Conservation (phyloP, 2,113 vertebrate species). For the Pundamilia nyererei region DNA sequence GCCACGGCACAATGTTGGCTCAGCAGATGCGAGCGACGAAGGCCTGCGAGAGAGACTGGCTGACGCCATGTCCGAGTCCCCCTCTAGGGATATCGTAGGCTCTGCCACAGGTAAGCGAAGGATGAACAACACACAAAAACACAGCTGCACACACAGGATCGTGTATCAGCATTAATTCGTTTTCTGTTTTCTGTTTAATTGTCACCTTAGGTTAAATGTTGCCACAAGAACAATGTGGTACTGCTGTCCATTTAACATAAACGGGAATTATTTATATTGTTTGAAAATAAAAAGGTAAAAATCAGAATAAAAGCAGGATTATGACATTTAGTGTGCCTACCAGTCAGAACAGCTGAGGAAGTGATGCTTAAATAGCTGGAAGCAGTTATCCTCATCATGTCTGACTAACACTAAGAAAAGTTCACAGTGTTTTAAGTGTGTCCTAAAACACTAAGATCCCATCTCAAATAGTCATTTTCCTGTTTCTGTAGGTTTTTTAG, state of each 20-base stretch:
- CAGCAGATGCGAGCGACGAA: slow-evolving; percentile 87
- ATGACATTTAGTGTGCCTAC: not conserved
- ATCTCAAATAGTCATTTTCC: not conserved
- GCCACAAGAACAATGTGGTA: not conserved
- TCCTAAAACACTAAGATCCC: not conserved
- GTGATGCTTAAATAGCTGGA: not conserved
- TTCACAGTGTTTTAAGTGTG: not conserved
- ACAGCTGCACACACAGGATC: not conserved
- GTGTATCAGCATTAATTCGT: not conserved
- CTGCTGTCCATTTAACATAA: not conserved
- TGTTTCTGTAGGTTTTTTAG: not conserved
- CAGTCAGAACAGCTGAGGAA: not conserved
- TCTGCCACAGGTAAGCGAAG: slow-evolving; percentile 88
- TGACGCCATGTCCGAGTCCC: slow-evolving; percentile 95
- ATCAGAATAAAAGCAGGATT: not conserved
- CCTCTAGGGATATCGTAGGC: slow-evolving; percentile 87
- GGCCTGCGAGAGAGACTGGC: slow-evolving; percentile 91
- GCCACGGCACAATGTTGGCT: slow-evolving; percentile 82
- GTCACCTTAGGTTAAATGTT: not conserved
- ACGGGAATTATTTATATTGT: not conserved
- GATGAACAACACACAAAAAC: not conserved
- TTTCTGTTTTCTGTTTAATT: not conserved
- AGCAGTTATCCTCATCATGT: not conserved
- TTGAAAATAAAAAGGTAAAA: not conserved
- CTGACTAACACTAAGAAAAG: not conserved